phyloP scores from a whole-genome alignment of 2,797 vertebrate species.

The Poeciliopsis paucimaculata region DNA sequence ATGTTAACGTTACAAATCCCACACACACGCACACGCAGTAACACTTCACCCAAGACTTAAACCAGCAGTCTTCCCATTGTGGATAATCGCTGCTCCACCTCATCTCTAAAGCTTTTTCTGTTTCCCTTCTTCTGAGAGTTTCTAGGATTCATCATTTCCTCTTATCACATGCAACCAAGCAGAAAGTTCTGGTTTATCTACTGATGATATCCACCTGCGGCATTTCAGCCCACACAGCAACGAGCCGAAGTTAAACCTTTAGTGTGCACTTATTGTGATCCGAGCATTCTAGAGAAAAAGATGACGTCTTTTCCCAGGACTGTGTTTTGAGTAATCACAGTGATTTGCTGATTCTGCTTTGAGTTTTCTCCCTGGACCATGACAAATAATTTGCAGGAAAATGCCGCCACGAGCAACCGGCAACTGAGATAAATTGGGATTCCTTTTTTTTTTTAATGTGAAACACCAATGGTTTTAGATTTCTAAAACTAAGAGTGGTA shows the following conservation, averaged over 20 bases:
- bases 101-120: neutral
- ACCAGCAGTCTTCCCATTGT: neutral
- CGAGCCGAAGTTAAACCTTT: conserved; percentile 11
- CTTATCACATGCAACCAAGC: conserved; percentile 7
- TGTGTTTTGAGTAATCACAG: neutral
- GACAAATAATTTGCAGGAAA: conserved; percentile 6
- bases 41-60: neutral
- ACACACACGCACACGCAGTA: neutral
- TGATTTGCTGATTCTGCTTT: neutral
- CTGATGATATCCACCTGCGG: conserved; percentile 27
- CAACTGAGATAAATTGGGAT: conserved; percentile 4
- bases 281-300: conserved; percentile 8
- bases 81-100: neutral
- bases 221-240: conserved; percentile 7
- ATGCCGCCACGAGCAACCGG: neutral
- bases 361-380: conserved; percentile 7
- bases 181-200: conserved; percentile 27
- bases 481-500: conserved; percentile 2
- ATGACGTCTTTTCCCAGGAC: conserved; percentile 11
- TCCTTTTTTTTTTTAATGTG: neutral
- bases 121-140: neutral
- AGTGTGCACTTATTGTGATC: neutral
- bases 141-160: neutral
- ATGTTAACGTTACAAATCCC: neutral
- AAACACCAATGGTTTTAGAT: conserved; percentile 18